Evolutionary conservation across 2,113 vertebrate species (phyloP).

Genomic region (Piprites chloris): DNA sequence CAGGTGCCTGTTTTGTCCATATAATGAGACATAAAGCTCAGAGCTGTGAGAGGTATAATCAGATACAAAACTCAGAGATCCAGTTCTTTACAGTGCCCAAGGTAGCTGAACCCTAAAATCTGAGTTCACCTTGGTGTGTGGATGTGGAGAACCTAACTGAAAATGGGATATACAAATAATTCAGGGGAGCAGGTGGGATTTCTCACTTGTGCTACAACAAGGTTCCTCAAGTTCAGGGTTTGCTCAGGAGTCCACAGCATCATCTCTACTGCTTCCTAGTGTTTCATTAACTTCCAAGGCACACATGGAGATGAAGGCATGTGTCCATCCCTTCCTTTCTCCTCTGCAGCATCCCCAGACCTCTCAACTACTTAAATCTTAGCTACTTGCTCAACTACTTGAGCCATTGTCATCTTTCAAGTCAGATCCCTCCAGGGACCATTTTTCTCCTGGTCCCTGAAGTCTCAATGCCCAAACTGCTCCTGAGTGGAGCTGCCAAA

Average conservation of each 20-base stretch:
- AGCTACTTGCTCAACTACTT: rapidly evolving
- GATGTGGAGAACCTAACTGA: neutral
- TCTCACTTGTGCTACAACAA: neutral
- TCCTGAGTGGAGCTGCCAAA: neutral
- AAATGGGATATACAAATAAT: neutral
- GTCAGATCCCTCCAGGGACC: neutral
- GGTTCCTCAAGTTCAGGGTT: neutral
- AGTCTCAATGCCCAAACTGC: rapidly evolving
- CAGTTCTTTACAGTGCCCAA: neutral
- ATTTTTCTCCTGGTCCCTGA: neutral
- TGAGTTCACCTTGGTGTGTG: neutral
- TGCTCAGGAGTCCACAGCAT: neutral
- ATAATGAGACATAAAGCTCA: neutral
- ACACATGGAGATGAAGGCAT: rapidly evolving
- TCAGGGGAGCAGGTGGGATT: neutral
- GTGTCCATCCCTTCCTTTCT: neutral
- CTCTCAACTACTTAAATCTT: neutral
- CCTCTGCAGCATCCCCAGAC: neutral
- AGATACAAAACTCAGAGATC: neutral
- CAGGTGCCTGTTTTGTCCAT: neutral
- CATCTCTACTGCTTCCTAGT: neutral
- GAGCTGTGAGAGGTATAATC: neutral
- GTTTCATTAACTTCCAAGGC: neutral
- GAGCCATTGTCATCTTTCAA: rapidly evolving
- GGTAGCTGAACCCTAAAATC: neutral